These are phyloP conservation scores for Tribolium freemani DNA, from an alignment of 2,888 invertebrate genomes.

Conservation along the genomic window DNA sequence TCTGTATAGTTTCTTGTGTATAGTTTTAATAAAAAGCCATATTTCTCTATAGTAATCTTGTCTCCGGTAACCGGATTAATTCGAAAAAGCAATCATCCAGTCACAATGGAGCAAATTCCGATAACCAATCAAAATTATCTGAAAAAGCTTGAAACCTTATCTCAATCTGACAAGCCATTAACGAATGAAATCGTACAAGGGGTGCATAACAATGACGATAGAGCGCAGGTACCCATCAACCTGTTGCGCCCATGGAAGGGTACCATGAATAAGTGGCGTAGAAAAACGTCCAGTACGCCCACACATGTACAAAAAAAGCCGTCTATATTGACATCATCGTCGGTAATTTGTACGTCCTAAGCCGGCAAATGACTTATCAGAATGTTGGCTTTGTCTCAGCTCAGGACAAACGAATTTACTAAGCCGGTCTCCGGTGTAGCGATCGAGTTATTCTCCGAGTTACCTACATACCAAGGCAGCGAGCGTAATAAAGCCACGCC, in stretches of 20 bases:
- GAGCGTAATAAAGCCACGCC: constrained; percentile 58
- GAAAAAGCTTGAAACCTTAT: neutral
- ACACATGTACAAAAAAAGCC: constrained; percentile 32
- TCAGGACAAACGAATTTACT: neutral
- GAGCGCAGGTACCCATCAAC: constrained; percentile 1
- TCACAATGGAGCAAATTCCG: neutral
- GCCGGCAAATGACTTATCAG: constrained; percentile 37
- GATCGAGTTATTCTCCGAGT: constrained; percentile 32
- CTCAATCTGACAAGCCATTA: neutral
- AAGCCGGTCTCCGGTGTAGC: neutral
- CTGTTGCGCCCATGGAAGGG: neutral
- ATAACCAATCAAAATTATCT: constrained; percentile 12
- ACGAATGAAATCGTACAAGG: neutral
- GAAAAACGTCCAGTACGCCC: constrained; percentile 5
- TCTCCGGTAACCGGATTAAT: neutral
- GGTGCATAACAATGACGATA: constrained; percentile 1
- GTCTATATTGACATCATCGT: constrained; percentile 40
- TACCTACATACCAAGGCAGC: constrained; percentile 58
- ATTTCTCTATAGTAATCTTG: too few species aligned
- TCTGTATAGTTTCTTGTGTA: too few species aligned
- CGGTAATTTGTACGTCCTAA: constrained; percentile 39
- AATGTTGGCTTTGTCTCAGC: neutral
- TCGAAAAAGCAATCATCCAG: neutral
- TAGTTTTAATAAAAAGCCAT: too few species aligned
- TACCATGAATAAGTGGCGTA: neutral